Base-by-base conservation (phyloP, 1,140 invertebrate genomes). In the Lasioglossum baleicum region DNA sequence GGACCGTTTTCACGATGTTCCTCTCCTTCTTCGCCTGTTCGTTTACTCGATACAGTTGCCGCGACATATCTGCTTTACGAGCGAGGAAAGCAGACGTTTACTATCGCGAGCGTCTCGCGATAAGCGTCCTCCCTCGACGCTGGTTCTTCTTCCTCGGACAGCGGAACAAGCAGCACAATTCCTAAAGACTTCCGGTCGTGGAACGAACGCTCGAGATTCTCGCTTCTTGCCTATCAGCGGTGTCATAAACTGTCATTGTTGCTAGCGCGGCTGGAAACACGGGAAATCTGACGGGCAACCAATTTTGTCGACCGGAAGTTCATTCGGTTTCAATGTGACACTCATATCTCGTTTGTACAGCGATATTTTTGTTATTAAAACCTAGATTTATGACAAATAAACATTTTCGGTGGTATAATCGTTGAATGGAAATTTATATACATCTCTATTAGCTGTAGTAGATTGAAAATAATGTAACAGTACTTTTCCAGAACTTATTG, bases 11-110 rank as follows among this genome's bases (percentile, higher is more conserved):
- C 65, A 56, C 5, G 31, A n/a, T 20, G 31, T 63, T 58, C 65
- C 60, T 69, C 53, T 63, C 61, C 64, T 64, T 35, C 40, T 35
- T 70, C 61, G 74, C 67, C 64, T 44, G 68, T 78, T 79, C 73
- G 60, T 75, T 48, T 75, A 67, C 63, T 31, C 68, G 67, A 51
- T 67, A 64, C 75, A 64, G 56, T 77, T 64, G 61, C 58, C 20
- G 48, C 70, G 73, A 63, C 72, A 70, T 85, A 88, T 83, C 79
- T 83, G 58, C 73, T 77, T 75, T 77, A 80, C 67, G 77, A 72
- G 79, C 88, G 89, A 86, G 86, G 89, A 90, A 90, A 88, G 74
- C 83, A 70, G 83, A 87, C 83, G 86, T 88, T 90, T 90, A 90
- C 88, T 89, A 90, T 89, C 87, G 84, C 84, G 81, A 75, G 78